Percentiles rank a stretch among this genome's conserved stretches.
phyloP scores from a whole-genome alignment of 2,797 vertebrate species.

The Poecilia picta region DNA sequence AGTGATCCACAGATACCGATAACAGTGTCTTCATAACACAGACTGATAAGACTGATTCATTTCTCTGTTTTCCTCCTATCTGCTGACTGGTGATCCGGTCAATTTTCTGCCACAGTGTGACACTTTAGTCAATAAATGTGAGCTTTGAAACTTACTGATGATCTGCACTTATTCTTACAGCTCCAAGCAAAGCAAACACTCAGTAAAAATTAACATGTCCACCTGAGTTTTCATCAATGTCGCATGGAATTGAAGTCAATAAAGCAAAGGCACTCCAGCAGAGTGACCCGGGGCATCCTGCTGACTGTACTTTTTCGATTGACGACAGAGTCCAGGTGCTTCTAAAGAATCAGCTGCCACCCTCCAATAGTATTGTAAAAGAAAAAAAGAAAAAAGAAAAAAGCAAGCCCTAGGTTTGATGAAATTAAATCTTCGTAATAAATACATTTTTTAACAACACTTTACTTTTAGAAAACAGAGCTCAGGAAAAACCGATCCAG shows the following conservation, averaged over 20 bases:
- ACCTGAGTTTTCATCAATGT: constrained; percentile 1
- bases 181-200: not conserved
- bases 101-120: not conserved
- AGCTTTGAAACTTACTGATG: not conserved
- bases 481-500: constrained; percentile 58
- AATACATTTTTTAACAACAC: not conserved
- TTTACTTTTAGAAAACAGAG: not conserved
- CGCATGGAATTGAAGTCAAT: not conserved
- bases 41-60: not conserved
- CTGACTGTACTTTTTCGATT: not conserved
- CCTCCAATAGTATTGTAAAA: not conserved
- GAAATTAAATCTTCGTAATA: not conserved
- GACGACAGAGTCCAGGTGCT: not conserved
- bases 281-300: not conserved
- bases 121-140: not conserved
- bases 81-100: not conserved
- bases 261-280: not conserved
- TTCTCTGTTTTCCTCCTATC: not conserved
- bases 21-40: not conserved
- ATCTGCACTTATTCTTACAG: not conserved
- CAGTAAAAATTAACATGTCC: not conserved
- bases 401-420: not conserved
- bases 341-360: not conserved
- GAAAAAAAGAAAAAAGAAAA: not conserved
- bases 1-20: not conserved